Conservation (phyloP, 2,888 invertebrate species). For the Sinohyriopsis cumingii region DNA sequence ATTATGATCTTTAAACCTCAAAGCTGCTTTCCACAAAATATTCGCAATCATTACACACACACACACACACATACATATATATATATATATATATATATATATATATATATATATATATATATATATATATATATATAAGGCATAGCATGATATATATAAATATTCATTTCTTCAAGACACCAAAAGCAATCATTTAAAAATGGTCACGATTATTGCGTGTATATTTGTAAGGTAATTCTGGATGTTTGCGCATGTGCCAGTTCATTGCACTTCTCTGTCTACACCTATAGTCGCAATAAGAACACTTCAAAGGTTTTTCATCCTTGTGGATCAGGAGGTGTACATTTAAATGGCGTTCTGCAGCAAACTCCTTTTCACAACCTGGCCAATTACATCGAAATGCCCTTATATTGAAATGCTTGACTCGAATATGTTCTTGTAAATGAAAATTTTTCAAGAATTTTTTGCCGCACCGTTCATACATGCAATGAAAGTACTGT, state of each 20-base stretch:
- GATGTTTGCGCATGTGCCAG: conserved; percentile 67
- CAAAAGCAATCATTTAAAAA: conserved; percentile 5
- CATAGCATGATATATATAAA: no score
- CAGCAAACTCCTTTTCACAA: conserved; percentile 54
- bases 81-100: no score
- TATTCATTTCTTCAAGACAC: no score
- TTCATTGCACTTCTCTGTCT: conserved; percentile 61
- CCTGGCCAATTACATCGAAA: conserved; percentile 52
- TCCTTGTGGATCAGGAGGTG: conserved; percentile 58
- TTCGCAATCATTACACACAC: no score
- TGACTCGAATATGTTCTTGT: conserved; percentile 54
- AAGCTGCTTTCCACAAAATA: no score
- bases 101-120: no score
- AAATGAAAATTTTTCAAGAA: conserved; percentile 51
- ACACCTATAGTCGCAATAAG: conserved; percentile 61
- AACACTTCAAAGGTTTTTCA: conserved; percentile 62
- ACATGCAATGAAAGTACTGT: conserved; percentile 43
- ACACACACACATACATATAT: no score
- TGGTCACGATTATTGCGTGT: conserved; percentile 21
- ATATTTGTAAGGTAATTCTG: conserved; percentile 52
- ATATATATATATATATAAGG: no score
- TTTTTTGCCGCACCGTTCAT: conserved; percentile 49
- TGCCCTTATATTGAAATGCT: conserved; percentile 49
- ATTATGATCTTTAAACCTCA: no score
- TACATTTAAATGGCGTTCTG: conserved; percentile 53